Evolutionary conservation across 2,888 invertebrate species (phyloP), one percentile per base, ranked within the genome.

Genomic region (Eurytoma californica): DNA sequence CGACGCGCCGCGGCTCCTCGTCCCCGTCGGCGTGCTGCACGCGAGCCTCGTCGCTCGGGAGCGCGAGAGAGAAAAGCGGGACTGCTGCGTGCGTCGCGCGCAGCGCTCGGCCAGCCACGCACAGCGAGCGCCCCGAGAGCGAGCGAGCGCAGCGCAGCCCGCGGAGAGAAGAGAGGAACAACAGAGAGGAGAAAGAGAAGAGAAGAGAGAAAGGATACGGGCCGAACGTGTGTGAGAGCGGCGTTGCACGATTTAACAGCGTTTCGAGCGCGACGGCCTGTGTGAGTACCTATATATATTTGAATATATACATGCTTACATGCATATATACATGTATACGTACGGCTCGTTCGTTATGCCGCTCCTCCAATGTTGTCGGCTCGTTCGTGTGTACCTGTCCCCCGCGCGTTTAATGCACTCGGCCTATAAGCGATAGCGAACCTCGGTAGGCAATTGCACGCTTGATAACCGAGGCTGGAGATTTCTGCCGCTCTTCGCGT

Each of bases 231-330:
- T 18, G 65, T 51, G 58, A 18, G 39, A 18, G 79, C 79, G 77
- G 73, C 66, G 80, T 80, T 80, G 80, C 80, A 30, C 80, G 80
- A 80, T 80, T 80, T 80, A 77, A 73, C 80, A 16, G n/a, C 68
- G 39, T 57, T 72, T 39, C 72, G 55, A 18, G n/a, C 47, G 12
- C 39, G 51, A 13, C 58, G 39, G 24, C 20, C 55, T 18, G 57
- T 39, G 47, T 66, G 65, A 24, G 39, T 39, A 39, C 7, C 4
- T 39, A 39, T 39, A 39, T 39, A 0, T 7, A 39, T 7, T 4
- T 39, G 3, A 0, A 7, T 39, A 7, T 7, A 39, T 4, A 39
- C 7, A 39, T 30, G 53, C 7, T 0, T 53, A 14, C n/a, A 0
- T 53, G 13, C n/a, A 14, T 53, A 14, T n/a, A n/a, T 3, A 13